Conservation (phyloP, 2,113 vertebrate genomes). For the Emydocephalus ijimae region DNA sequence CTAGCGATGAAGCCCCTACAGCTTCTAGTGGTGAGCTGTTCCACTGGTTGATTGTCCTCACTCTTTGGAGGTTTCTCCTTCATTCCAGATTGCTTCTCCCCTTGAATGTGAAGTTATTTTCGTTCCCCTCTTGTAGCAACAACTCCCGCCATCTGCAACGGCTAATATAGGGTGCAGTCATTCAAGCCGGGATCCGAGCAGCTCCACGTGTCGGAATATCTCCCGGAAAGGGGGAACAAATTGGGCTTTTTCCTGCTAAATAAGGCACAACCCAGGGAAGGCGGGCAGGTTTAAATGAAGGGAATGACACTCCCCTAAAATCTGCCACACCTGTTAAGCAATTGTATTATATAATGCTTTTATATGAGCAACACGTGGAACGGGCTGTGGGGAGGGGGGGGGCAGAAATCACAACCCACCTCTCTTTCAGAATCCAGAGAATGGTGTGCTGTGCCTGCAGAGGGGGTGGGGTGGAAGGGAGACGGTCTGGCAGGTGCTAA, state of each 20-base stretch:
- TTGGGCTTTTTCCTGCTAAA: neutral
- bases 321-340: neutral
- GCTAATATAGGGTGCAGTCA: neutral
- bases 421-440: neutral
- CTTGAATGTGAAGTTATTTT: neutral
- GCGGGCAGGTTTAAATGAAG: neutral
- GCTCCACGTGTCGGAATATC: rapidly evolving
- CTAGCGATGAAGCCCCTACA: no score
- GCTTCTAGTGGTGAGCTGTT: no score
- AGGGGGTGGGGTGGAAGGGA: neutral
- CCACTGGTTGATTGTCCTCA: no score
- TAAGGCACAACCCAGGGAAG: neutral
- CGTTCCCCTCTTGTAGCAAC: neutral
- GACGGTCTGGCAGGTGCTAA: neutral
- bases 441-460: neutral
- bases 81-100: neutral
- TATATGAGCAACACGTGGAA: neutral
- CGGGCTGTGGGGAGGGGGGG: no score
- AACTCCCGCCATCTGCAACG: neutral
- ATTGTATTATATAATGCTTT: neutral
- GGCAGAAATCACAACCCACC: neutral
- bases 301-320: neutral
- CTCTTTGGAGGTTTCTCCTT: neutral
- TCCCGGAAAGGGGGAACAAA: neutral
- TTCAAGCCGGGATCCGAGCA: neutral